Evolutionary conservation across 2,113 vertebrate species (phyloP), one percentile per base, ranked within the genome.

Genomic region (Podarcis cretensis): DNA sequence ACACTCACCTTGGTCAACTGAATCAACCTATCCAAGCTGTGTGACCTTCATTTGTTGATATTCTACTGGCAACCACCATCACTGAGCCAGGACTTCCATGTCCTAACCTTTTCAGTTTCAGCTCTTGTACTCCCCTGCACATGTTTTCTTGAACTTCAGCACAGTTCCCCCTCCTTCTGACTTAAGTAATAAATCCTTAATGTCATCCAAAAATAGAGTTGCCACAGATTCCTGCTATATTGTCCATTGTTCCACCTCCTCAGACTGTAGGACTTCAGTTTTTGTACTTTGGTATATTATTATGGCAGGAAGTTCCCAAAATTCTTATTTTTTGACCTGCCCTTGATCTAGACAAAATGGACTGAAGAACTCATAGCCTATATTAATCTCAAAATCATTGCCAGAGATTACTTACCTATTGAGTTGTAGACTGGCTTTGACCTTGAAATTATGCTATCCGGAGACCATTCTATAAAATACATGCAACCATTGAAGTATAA

Each of bases 291-390:
- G 21, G 2, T 81, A 63, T 81, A 81, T 63, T 18, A 59, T 6
- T 12, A 0, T 1, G 89, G 8, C 37, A 75, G 21, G 9, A 4
- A 4, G 1, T 18, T 86, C 84, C 27, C 30, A 81, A 13, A 80
- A 54, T 54, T 54, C 48, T 12, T 86, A 5, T 81, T 69, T 88
- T 59, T 66, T 37, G 9, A 1, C 20, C 2, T 92, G 13, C 59
- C 10, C 27, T 84, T 84, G 13, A 75, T 87, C 66, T 40, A 77
- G 10, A 90, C 84, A 79, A 94, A 94, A 5, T 57, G 37, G n/a
- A 83, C 93, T 91, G 0, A 57, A 81, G 4, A 68, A 27, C 5
- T 94, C 4, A 89, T 89, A 92, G 16, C 1, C 69, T 87, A 12
- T 81, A 80, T 92, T 85, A 90, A 88, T 92, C 0, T 2, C 43